phyloP scores from a whole-genome alignment of 2,888 invertebrate genomes.

The Drosophila multiciliata region DNA sequence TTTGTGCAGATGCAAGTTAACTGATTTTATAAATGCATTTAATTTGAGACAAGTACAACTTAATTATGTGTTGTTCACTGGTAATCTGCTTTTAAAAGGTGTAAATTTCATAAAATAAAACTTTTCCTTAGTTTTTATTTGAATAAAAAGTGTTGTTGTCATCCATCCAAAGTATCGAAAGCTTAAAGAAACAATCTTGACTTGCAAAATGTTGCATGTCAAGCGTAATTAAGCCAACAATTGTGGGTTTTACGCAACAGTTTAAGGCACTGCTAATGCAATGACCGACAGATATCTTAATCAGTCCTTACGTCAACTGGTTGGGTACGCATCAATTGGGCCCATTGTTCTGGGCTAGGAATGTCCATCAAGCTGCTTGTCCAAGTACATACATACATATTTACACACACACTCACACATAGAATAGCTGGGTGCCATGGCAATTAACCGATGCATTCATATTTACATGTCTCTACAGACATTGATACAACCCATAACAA shows the following conservation, averaged over 20 bases:
- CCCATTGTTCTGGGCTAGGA: not conserved
- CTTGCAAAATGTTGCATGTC: not conserved
- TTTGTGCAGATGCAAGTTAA: not conserved
- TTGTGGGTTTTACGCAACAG: not conserved
- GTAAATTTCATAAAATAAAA: not conserved
- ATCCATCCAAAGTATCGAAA: not conserved
- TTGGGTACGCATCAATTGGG: not conserved
- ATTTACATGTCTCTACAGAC: slow-evolving; percentile 11
- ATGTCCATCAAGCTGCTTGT: not conserved
- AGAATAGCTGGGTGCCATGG: not conserved
- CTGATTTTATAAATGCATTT: not conserved
- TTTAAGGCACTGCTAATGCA: not conserved
- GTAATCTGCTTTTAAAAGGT: not conserved
- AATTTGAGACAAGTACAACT: not conserved
- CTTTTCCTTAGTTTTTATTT: not conserved
- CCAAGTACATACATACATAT: not conserved
- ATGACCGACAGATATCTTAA: not conserved
- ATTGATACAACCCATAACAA: not conserved
- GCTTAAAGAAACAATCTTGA: not conserved
- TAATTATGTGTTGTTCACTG: not conserved
- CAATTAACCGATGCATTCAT: slow-evolving; percentile 11
- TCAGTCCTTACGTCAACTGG: not conserved
- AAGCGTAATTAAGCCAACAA: not conserved
- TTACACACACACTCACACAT: not conserved
- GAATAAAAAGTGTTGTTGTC: not conserved